Conservation (phyloP, 1,140 invertebrate genomes). For the Zophobas morio region DNA sequence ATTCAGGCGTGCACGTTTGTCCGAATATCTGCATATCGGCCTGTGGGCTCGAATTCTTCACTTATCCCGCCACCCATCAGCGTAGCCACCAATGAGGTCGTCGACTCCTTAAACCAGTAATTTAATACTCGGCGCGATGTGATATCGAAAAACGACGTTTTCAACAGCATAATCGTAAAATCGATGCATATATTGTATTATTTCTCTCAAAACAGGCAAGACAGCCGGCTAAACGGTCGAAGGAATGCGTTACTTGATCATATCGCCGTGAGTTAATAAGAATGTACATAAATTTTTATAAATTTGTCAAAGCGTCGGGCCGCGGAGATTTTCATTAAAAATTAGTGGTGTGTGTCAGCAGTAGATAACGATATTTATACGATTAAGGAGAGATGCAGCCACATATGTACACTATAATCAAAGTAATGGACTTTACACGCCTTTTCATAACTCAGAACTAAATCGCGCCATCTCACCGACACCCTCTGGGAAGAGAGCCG, state of each 20-base stretch:
- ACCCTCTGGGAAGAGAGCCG: slow-evolving; percentile 20
- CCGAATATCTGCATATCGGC: slow-evolving; percentile 58
- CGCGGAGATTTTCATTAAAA: slow-evolving; percentile 42
- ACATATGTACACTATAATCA: slow-evolving; percentile 42
- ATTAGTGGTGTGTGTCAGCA: slow-evolving; percentile 41
- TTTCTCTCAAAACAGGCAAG: slow-evolving; percentile 34
- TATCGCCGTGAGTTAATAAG: slow-evolving; percentile 40
- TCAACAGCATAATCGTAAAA: slow-evolving; percentile 45
- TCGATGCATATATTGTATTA: slow-evolving; percentile 44
- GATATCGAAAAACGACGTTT: slow-evolving; percentile 41
- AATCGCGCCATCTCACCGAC: slow-evolving; percentile 9
- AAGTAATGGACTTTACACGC: slow-evolving; percentile 40
- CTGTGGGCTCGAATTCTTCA: slow-evolving; percentile 56
- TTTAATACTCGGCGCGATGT: slow-evolving; percentile 48
- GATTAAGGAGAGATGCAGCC: slow-evolving; percentile 24
- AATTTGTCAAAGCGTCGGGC: slow-evolving; percentile 39
- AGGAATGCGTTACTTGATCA: slow-evolving; percentile 40
- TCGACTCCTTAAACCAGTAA: slow-evolving; percentile 57
- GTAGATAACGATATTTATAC: slow-evolving; percentile 42
- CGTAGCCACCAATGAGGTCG: slow-evolving; percentile 56
- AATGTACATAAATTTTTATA: slow-evolving; percentile 42
- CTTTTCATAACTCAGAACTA: slow-evolving; percentile 39
- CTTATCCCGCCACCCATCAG: slow-evolving; percentile 56
- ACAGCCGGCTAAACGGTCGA: slow-evolving; percentile 39
- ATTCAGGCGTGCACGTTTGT: slow-evolving; percentile 48